Conservation (phyloP, 2,113 vertebrate species). For the Xenus cinereus region DNA sequence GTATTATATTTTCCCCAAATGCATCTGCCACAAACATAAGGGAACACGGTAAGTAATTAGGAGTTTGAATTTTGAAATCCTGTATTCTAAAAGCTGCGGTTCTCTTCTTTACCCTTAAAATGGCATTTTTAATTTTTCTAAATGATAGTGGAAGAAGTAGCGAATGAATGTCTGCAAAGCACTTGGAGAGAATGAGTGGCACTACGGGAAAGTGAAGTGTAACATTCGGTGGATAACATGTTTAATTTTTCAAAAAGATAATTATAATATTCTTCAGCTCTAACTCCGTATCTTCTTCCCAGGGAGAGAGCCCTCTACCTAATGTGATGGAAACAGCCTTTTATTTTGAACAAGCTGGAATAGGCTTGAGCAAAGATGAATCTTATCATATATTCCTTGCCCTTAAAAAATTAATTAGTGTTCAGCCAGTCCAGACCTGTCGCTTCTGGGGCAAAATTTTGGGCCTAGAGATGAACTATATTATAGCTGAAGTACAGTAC, state of each 20-base stretch:
- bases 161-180: not conserved
- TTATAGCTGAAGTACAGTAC: constrained; percentile 87
- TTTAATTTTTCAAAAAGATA: not conserved
- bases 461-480: constrained; percentile 84
- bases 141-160: not conserved
- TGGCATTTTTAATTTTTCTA: not conserved
- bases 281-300: constrained; percentile 15
- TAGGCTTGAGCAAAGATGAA: constrained; percentile 86
- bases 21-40: not conserved
- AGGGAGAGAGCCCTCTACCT: constrained; percentile 82
- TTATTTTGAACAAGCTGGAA: constrained; percentile 90
- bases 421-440: constrained; percentile 80
- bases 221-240: not conserved
- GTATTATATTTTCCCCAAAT: not conserved
- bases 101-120: not conserved
- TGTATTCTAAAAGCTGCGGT: not conserved
- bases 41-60: not conserved
- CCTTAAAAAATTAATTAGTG: constrained; percentile 84
- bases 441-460: constrained; percentile 95
- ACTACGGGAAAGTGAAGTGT: not conserved
- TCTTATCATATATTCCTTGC: constrained; percentile 86
- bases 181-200: not conserved
- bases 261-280: not conserved
- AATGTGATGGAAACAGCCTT: constrained; percentile 88
- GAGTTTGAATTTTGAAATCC: not conserved